Percentiles rank a stretch among this genome's conserved stretches.
Evolutionary conservation across 2,888 invertebrate species (phyloP).

Genomic region (Trilocha varians): DNA sequence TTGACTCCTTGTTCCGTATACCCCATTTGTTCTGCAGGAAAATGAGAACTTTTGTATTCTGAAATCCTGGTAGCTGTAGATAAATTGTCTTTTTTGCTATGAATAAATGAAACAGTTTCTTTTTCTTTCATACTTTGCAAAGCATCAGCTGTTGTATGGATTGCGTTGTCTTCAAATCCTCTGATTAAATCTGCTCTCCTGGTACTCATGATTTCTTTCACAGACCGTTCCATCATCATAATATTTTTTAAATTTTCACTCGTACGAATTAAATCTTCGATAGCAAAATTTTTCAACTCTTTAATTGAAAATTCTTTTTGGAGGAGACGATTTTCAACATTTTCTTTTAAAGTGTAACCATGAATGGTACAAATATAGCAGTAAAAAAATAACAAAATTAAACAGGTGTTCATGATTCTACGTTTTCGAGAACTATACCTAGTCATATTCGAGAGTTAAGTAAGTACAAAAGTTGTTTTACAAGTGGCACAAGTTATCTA

Average conservation of each 20-base stretch:
- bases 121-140: background rate
- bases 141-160: background rate
- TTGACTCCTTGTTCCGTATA: too few relatives aligned
- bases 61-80: background rate
- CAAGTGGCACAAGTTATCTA: too few relatives aligned
- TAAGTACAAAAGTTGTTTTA: too few relatives aligned
- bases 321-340: too few relatives aligned
- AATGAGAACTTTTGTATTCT: too few relatives aligned
- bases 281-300: slow-evolving; percentile 19
- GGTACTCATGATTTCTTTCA: background rate
- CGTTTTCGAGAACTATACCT: too few relatives aligned
- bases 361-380: slow-evolving; percentile 7
- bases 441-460: too few relatives aligned
- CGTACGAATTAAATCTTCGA: slow-evolving; percentile 22
- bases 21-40: too few relatives aligned
- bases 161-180: background rate
- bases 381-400: slow-evolving; percentile 8
- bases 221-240: slow-evolving; percentile 18
- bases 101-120: background rate
- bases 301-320: slow-evolving; percentile 11
- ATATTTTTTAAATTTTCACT: slow-evolving; percentile 25
- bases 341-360: too few relatives aligned
- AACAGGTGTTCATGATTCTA: too few relatives aligned
- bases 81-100: background rate
- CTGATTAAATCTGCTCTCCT: background rate